Conservation (phyloP, 2,888 invertebrate genomes). For the Meteorus cinctellus region DNA sequence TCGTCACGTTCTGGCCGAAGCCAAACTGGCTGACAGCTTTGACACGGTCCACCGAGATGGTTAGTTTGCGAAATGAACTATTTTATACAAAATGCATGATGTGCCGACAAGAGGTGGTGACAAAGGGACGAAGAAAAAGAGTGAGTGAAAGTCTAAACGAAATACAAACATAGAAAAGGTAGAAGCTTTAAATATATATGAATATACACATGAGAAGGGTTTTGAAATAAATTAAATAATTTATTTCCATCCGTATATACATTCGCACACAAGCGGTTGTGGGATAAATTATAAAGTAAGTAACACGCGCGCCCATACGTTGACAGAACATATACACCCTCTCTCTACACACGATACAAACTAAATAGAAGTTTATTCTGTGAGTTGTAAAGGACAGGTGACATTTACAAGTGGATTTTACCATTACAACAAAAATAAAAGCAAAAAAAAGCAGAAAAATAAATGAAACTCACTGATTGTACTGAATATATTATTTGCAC, state of each 20-base stretch:
- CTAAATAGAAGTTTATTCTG: not conserved
- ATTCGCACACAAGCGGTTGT: not conserved
- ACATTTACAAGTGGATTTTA: slow-evolving; percentile 19
- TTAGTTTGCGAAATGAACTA: slow-evolving; percentile 51
- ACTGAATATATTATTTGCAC: not conserved
- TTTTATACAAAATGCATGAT: slow-evolving; percentile 39
- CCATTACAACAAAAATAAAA: not conserved
- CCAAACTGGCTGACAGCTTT: slow-evolving; percentile 51
- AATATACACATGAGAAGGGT: not conserved
- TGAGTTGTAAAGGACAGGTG: not conserved
- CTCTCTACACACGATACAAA: not conserved
- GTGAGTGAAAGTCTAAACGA: not conserved
- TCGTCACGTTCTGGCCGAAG: slow-evolving; percentile 45
- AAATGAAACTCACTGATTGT: not conserved
- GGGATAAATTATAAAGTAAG: slow-evolving; percentile 39
- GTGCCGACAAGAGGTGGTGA: slow-evolving; percentile 35
- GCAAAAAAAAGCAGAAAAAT: not conserved
- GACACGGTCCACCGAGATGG: slow-evolving; percentile 48
- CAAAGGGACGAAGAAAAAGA: not conserved
- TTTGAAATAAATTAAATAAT: slow-evolving; percentile 43
- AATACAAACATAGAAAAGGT: slow-evolving; percentile 1
- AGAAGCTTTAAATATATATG: slow-evolving; percentile 15
- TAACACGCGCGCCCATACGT: not conserved
- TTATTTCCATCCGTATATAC: slow-evolving; percentile 27
- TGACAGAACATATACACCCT: not conserved